phyloP scores from a whole-genome alignment of 1,140 invertebrate genomes.

The Drosophila novamexicana region DNA sequence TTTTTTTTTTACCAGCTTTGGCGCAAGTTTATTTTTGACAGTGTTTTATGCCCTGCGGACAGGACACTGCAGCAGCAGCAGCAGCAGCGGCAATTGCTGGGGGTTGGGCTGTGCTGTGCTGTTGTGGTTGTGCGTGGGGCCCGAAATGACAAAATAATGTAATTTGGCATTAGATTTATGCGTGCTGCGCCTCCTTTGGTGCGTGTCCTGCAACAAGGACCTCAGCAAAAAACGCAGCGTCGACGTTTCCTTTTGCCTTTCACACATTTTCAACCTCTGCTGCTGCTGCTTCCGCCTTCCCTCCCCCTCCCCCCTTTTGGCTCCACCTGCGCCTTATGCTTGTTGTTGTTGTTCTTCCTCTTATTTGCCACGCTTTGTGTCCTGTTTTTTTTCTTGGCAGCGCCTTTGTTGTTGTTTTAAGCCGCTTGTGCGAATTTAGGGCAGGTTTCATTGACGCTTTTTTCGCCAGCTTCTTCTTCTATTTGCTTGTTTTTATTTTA shows the following conservation, averaged over 20 bases:
- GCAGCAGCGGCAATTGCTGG: not conserved
- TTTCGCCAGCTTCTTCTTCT: constrained; percentile 27
- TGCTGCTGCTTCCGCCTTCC: not conserved
- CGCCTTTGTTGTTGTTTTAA: constrained; percentile 51
- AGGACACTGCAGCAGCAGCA: constrained; percentile 59
- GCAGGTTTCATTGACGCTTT: constrained; percentile 66
- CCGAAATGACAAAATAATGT: constrained; percentile 83
- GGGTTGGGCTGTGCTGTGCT: not conserved
- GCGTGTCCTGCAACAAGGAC: constrained; percentile 37
- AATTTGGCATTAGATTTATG: constrained; percentile 83
- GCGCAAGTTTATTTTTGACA: constrained; percentile 79
- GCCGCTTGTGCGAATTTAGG: constrained; percentile 79
- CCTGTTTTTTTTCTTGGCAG: constrained; percentile 27
- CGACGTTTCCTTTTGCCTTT: constrained; percentile 57
- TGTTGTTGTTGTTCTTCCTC: constrained; percentile 23
- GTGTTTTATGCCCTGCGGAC: constrained; percentile 75
- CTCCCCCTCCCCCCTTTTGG: not conserved
- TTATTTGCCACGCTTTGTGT: constrained; percentile 41
- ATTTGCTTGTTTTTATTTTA: constrained; percentile 3
- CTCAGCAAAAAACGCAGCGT: constrained; percentile 67
- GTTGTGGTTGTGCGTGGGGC: not conserved
- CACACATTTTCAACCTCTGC: constrained; percentile 2
- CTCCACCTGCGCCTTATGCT: constrained; percentile 31
- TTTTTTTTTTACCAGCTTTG: constrained; percentile 22
- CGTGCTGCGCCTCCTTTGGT: constrained; percentile 71